Percentiles rank a stretch among this genome's conserved stretches.
These are phyloP conservation scores for Leistus spinibarbis DNA, from an alignment of 2,888 invertebrate genomes.

Conservation along the genomic window DNA sequence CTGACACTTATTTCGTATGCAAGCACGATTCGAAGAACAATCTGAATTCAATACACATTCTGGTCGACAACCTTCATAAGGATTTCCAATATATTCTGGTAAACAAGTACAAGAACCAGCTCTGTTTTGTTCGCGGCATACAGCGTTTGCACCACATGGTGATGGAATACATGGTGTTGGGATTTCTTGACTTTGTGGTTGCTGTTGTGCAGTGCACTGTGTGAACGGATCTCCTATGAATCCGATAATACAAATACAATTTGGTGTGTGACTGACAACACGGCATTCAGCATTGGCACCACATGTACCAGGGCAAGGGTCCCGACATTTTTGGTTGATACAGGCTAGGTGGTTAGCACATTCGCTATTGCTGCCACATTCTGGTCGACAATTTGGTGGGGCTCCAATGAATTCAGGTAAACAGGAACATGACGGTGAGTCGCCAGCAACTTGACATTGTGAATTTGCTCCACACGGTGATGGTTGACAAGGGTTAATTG, in stretches of 20 bases:
- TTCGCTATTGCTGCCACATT: slow-evolving; percentile 79
- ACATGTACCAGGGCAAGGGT: slow-evolving; percentile 76
- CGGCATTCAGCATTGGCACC: slow-evolving; percentile 75
- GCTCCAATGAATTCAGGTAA: slow-evolving; percentile 68
- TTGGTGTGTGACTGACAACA: slow-evolving; percentile 76
- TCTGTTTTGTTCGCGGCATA: slow-evolving; percentile 59
- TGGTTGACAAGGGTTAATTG: slow-evolving; percentile 73
- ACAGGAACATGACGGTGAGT: slow-evolving; percentile 77
- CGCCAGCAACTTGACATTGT: slow-evolving; percentile 70
- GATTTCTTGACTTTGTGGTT: slow-evolving; percentile 38
- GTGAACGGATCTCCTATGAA: slow-evolving; percentile 79
- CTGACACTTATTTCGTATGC: slow-evolving; percentile 62
- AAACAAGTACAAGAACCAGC: slow-evolving; percentile 62
- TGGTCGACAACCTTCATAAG: slow-evolving; percentile 66
- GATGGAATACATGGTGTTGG: slow-evolving; percentile 63
- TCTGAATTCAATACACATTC: slow-evolving; percentile 64
- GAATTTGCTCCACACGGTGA: slow-evolving; percentile 84
- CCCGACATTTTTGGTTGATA: slow-evolving; percentile 75
- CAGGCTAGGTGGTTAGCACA: slow-evolving; percentile 73
- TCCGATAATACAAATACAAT: slow-evolving; percentile 70
- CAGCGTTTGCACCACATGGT: slow-evolving; percentile 61
- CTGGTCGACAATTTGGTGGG: slow-evolving; percentile 79
- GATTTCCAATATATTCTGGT: slow-evolving; percentile 62
- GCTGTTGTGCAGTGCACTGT: slow-evolving; percentile 63
- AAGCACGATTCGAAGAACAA: slow-evolving; percentile 63